These are phyloP conservation scores for Albula goreensis DNA, from an alignment of 2,113 vertebrate genomes.

Conservation along the genomic window DNA sequence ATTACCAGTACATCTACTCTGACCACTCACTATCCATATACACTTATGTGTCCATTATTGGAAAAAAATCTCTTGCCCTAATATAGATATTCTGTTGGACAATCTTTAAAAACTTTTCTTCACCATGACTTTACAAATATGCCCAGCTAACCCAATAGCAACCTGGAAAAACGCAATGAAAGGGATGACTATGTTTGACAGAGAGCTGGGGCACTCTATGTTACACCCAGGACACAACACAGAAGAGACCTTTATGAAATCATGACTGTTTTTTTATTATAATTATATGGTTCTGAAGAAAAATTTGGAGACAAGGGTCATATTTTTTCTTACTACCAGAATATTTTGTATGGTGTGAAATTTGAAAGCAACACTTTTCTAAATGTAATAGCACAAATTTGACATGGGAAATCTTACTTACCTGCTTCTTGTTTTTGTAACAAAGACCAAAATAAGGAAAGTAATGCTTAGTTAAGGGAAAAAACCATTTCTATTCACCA, in stretches of 20 bases:
- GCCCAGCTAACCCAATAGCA: no score
- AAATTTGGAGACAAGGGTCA: constrained; percentile 22
- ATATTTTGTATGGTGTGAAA: constrained; percentile 10
- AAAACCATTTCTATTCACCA: neutral
- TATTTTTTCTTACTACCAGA: neutral
- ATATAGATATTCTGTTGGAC: no score
- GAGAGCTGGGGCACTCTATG: no score
- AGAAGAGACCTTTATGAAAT: constrained; percentile 3
- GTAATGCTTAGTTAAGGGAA: constrained; percentile 2
- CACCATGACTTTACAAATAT: neutral
- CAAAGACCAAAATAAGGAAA: neutral
- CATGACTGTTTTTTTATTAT: constrained; percentile 15
- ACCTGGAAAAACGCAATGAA: neutral
- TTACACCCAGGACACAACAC: no score
- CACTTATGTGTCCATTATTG: neutral
- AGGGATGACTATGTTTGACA: neutral
- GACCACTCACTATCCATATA: no score
- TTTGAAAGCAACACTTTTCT: no score
- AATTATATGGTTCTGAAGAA: neutral
- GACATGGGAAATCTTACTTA: neutral
- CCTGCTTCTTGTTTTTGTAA: neutral
- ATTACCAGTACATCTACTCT: no score
- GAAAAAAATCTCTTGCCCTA: no score
- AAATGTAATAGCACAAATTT: neutral
- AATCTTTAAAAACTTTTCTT: neutral